phyloP scores from a whole-genome alignment of 1,140 invertebrate genomes.

The Contarinia nasturtii region DNA sequence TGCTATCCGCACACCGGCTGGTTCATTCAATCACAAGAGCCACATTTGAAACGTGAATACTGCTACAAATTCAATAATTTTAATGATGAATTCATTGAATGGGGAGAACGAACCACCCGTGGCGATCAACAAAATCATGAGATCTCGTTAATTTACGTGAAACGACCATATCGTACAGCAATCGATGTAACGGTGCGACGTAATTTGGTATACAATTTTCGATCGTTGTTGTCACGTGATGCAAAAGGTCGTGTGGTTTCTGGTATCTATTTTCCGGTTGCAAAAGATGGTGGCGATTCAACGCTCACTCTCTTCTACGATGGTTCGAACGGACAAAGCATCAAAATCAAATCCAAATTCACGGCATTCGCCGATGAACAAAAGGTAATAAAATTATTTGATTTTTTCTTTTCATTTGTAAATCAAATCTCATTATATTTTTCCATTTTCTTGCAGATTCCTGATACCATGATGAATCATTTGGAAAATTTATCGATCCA shows the following conservation, averaged over 20 bases:
- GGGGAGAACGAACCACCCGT: slow-evolving; percentile 53
- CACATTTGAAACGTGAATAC: slow-evolving; percentile 57
- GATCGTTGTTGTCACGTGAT: slow-evolving; percentile 60
- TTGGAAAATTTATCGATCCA: slow-evolving; percentile 49
- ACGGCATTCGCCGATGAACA: slow-evolving; percentile 37
- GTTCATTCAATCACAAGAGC: slow-evolving; percentile 62
- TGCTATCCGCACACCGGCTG: slow-evolving; percentile 73
- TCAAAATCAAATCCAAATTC: slow-evolving; percentile 47
- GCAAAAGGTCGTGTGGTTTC: slow-evolving; percentile 59
- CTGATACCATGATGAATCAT: slow-evolving; percentile 35
- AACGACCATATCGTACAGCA: slow-evolving; percentile 56
- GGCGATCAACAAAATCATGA: slow-evolving; percentile 34
- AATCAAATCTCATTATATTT: background rate
- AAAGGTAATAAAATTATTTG: slow-evolving; percentile 28
- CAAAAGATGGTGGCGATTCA: slow-evolving; percentile 33
- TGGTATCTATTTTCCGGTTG: slow-evolving; percentile 62
- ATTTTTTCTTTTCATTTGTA: background rate
- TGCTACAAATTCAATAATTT: slow-evolving; percentile 45
- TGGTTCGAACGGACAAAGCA: slow-evolving; percentile 32
- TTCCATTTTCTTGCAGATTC: slow-evolving; percentile 26
- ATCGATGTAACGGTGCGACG: slow-evolving; percentile 72
- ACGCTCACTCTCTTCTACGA: slow-evolving; percentile 66
- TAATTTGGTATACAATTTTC: slow-evolving; percentile 75
- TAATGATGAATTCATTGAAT: slow-evolving; percentile 56
- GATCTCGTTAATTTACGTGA: slow-evolving; percentile 57